Conservation (phyloP, 2,113 vertebrate genomes). For the Pseudonaja textilis region DNA sequence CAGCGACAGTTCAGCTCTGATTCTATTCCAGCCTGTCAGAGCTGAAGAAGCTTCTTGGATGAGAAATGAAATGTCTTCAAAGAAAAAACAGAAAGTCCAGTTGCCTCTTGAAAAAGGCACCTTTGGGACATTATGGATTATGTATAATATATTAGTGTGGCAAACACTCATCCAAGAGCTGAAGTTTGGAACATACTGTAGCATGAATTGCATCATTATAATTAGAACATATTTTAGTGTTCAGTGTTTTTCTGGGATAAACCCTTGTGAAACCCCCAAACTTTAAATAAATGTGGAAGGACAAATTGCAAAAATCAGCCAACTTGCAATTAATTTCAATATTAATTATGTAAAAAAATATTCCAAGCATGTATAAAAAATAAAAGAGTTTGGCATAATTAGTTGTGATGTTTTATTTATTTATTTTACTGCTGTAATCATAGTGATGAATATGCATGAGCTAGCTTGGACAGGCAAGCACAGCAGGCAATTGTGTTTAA, state of each 20-base stretch:
- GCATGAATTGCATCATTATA: neutral
- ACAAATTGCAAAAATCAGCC: constrained; percentile 74
- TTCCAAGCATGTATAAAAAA: constrained; percentile 67
- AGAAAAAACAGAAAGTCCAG: no score
- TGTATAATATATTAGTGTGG: neutral
- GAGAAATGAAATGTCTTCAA: no score
- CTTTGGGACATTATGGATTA: neutral
- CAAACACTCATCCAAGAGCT: constrained; percentile 6
- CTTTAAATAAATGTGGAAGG: constrained; percentile 73
- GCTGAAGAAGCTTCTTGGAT: no score
- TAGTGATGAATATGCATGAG: constrained; percentile 78
- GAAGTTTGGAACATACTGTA: neutral
- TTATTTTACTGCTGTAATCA: constrained; percentile 72
- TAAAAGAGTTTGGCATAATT: constrained; percentile 70
- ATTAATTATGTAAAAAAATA: constrained; percentile 73
- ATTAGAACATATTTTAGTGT: constrained; percentile 38
- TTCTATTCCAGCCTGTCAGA: no score
- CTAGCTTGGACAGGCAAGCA: constrained; percentile 65
- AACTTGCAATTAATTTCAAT: constrained; percentile 79
- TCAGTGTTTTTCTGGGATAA: constrained; percentile 33
- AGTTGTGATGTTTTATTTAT: constrained; percentile 57
- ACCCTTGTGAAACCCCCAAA: constrained; percentile 44
- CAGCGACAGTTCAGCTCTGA: no score
- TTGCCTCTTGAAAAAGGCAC: no score
- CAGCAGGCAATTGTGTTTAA: constrained; percentile 72